phyloP scores from a whole-genome alignment of 2,888 invertebrate genomes.

The Dynastes hyllus region DNA sequence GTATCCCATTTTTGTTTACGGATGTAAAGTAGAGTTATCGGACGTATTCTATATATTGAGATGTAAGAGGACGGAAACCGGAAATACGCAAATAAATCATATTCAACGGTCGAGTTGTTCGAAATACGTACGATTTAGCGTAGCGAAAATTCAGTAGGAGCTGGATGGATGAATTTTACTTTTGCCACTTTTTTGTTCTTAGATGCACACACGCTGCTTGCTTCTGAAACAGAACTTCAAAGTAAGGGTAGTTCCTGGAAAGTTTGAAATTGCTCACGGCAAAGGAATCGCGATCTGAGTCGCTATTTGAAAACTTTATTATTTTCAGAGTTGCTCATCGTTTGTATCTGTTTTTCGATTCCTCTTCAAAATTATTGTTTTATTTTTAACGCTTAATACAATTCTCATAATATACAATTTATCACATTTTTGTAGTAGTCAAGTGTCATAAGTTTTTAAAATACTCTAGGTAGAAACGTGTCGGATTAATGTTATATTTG shows the following conservation, averaged over 20 bases:
- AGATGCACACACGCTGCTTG: slow-evolving; percentile 31
- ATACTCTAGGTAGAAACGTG: no score
- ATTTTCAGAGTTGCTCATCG: slow-evolving; percentile 34
- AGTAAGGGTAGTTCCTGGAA: slow-evolving; percentile 39
- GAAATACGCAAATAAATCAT: slow-evolving; percentile 33
- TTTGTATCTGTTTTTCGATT: background rate
- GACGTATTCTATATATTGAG: background rate
- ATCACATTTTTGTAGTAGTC: no score
- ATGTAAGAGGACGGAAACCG: background rate
- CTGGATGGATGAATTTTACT: slow-evolving; percentile 29
- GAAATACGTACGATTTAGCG: slow-evolving; percentile 44
- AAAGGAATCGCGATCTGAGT: slow-evolving; percentile 45
- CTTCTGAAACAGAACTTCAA: slow-evolving; percentile 38
- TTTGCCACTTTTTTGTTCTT: slow-evolving; percentile 28
- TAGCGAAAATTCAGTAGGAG: slow-evolving; percentile 46
- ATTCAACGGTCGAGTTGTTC: slow-evolving; percentile 28
- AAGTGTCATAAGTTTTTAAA: no score
- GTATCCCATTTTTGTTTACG: background rate
- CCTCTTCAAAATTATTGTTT: background rate
- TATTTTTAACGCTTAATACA: background rate
- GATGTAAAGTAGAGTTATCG: background rate
- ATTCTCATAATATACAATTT: no score
- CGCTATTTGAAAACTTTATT: slow-evolving; percentile 51
- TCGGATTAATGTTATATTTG: no score
- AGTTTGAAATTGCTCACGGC: slow-evolving; percentile 44